These are phyloP conservation scores for Scaptomyza caliginosa DNA, from an alignment of 2,888 invertebrate species.

Conservation along the genomic window DNA sequence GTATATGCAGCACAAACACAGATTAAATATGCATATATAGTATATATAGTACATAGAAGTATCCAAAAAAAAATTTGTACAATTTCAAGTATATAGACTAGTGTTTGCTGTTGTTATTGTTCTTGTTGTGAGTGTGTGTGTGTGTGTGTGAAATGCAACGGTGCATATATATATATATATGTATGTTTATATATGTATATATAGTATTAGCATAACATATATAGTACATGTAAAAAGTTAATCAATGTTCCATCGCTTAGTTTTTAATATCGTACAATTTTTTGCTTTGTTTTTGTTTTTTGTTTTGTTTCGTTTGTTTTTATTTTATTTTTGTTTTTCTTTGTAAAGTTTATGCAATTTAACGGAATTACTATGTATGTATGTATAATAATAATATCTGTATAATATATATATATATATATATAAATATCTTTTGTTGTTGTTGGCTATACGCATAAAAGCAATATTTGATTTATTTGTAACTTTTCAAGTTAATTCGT, in stretches of 20 bases:
- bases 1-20: constrained; percentile 1
- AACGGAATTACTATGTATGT: constrained; percentile 39
- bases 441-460: constrained; percentile 47
- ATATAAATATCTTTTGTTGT: constrained; percentile 14
- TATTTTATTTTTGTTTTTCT: neutral
- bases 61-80: constrained; percentile 17
- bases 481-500: constrained; percentile 73
- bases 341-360: constrained; percentile 30
- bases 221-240: constrained; percentile 29
- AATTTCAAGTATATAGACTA: constrained; percentile 5
- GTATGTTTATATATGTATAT: constrained; percentile 15
- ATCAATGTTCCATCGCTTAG: constrained; percentile 48
- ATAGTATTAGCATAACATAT: constrained; percentile 27
- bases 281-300: neutral
- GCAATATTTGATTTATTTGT: constrained; percentile 54
- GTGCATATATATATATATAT: too few relatives aligned
- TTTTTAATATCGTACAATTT: constrained; percentile 58
- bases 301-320: constrained; percentile 4
- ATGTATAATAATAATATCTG: constrained; percentile 25
- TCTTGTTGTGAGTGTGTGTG: constrained; percentile 31
- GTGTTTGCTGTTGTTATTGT: constrained; percentile 8
- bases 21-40: neutral
- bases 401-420: constrained; percentile 24
- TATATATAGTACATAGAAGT: constrained; percentile 7
- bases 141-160: too few relatives aligned